Evolutionary conservation across 64 coral and sea anemone species (phyloP), one percentile per base, ranked within the genome.

Genomic region (Actinia tenebrosa): DNA sequence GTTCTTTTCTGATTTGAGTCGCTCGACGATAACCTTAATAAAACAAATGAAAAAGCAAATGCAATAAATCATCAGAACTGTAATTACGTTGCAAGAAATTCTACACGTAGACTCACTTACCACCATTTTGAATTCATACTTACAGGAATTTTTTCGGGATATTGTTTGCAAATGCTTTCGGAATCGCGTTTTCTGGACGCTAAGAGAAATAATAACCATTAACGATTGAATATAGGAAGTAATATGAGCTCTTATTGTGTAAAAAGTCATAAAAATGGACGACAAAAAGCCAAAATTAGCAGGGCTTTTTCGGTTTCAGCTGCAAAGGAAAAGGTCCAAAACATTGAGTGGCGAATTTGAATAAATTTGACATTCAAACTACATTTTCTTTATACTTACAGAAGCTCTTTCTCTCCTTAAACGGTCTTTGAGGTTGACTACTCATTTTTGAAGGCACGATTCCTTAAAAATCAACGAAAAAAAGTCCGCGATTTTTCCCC

Each of bases 131-230:
- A 58, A 83, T 85, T 50, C 2, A 72, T 78, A 20, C 93, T 93
- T 90, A 99, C 97, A 45, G 97, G 97, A 79, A 99, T 91, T 95
- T 99, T 99, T 66, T 99, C 97, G 6, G 97, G 93, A 44, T 99
- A 99, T 71, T 99, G 97, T 59, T 92, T 94, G 44, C 80, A 82
- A 52, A 99, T 99, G 1, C 87, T 85, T 79, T 99, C 97, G 3
- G 97, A 93, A 93, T 99, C 97, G 37, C 93, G 91, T 60, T 95
- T 99, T 84, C 97, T 87, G 45, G 97, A 90, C 14, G 97, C 97
- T 99, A 71, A 19, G 84, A 45, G 10, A 22, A 83, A 47, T 18
- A 45, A 53, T 27, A 75, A 75, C 11, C n/a, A 75, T 42, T 15
- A 26, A 26, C 8, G 11, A 27, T 3, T 75, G 26, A 54, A 50